These are phyloP conservation scores for Aphrophora alni DNA, from an alignment of 2,888 invertebrate species.

Conservation along the genomic window DNA sequence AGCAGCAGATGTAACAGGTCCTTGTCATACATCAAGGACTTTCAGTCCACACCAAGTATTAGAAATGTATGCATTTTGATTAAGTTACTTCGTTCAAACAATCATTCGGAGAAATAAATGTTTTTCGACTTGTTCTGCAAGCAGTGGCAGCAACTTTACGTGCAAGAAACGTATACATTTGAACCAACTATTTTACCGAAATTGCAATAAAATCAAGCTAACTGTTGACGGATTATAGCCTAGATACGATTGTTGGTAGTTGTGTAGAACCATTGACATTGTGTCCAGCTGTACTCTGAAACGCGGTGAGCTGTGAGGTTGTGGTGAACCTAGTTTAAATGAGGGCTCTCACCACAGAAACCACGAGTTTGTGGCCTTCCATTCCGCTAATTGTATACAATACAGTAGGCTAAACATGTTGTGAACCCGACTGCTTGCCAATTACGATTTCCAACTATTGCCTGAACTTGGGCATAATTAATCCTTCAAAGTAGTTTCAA, in stretches of 20 bases:
- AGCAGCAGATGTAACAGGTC: too few species aligned
- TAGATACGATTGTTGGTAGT: not conserved
- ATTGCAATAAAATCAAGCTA: not conserved
- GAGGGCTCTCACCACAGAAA: not conserved
- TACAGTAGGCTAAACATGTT: not conserved
- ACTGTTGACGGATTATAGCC: not conserved
- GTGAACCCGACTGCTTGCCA: not conserved
- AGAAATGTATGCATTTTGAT: too few species aligned
- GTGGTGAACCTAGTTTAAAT: not conserved
- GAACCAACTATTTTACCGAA: too few species aligned
- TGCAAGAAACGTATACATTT: too few species aligned
- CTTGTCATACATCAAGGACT: too few species aligned
- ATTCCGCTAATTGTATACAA: conserved; percentile 1
- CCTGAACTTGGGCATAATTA: not conserved
- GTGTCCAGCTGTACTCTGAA: not conserved
- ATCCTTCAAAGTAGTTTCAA: not conserved
- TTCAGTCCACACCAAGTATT: too few species aligned
- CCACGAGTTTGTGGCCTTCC: not conserved
- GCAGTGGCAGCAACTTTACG: too few species aligned
- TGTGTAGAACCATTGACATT: not conserved
- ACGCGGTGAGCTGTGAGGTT: too few species aligned
- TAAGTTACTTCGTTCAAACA: too few species aligned
- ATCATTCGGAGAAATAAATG: too few species aligned
- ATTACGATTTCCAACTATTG: not conserved
- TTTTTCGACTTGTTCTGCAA: too few species aligned